Conservation (phyloP, 2,113 vertebrate genomes). For the Redunca redunca region DNA sequence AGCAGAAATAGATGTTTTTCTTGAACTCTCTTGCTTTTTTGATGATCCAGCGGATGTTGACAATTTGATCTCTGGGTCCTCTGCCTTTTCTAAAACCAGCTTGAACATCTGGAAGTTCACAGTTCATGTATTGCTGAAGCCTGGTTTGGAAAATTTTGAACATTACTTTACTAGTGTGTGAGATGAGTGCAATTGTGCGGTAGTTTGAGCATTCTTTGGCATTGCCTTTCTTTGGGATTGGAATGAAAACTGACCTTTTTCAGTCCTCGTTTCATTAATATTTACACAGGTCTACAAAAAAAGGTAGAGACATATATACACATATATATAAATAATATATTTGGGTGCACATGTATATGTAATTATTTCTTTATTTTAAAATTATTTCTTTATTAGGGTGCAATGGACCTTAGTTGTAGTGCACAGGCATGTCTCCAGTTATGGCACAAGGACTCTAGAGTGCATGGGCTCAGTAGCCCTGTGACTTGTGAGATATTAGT, state of each 20-base stretch:
- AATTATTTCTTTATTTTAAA: neutral
- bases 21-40: neutral
- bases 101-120: neutral
- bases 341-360: neutral
- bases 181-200: neutral
- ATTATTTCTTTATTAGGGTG: neutral
- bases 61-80: neutral
- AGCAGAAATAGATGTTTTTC: neutral
- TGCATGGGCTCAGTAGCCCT: neutral
- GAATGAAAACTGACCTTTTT: neutral
- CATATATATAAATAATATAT: neutral
- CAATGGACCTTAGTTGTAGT: neutral
- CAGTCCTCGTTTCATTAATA: neutral
- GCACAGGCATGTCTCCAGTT: neutral
- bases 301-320: neutral
- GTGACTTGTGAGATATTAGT: neutral
- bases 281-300: neutral
- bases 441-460: neutral
- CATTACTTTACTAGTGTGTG: neutral
- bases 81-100: neutral
- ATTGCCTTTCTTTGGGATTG: neutral
- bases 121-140: neutral
- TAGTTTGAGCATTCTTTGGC: neutral
- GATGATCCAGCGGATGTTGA: neutral
- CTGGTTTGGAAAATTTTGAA: neutral